These are phyloP conservation scores for Cisticola juncidis DNA, from an alignment of 2,113 vertebrate species.

Conservation along the genomic window DNA sequence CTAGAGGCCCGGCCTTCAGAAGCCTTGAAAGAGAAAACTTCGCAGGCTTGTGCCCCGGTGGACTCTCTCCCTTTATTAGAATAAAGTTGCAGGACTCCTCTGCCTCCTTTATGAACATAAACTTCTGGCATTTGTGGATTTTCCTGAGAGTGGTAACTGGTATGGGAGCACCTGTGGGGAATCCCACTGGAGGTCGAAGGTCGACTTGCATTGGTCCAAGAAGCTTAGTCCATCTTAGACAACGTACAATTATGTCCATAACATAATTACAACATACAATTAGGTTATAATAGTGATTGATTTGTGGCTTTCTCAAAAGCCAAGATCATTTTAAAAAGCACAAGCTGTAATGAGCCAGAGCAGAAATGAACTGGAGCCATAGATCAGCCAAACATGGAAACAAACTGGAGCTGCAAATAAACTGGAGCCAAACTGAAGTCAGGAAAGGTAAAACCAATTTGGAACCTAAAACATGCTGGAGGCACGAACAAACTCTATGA, in stretches of 20 bases:
- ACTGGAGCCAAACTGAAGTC: neutral
- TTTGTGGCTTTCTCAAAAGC: neutral
- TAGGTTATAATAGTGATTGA: neutral
- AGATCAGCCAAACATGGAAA: neutral
- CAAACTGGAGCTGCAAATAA: neutral
- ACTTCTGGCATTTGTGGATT: neutral
- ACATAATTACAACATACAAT: too few species aligned
- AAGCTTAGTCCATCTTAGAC: neutral
- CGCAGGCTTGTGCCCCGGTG: rapidly evolving
- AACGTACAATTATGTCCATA: rapidly evolving
- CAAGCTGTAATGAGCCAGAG: neutral
- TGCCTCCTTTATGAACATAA: neutral
- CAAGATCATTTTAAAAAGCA: neutral
- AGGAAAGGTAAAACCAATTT: neutral
- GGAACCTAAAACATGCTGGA: neutral
- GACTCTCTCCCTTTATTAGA: neutral
- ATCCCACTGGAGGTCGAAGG: neutral
- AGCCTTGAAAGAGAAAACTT: neutral
- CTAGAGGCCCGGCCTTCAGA: rapidly evolving
- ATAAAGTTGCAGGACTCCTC: neutral
- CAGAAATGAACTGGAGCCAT: neutral
- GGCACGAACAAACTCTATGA: neutral
- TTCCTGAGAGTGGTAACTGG: neutral
- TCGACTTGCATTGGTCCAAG: neutral
- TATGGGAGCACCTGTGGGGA: neutral